Percentiles rank a stretch among this genome's conserved stretches.
phyloP scores from a whole-genome alignment of 2,888 invertebrate genomes.

The Drosophila tanythrix region DNA sequence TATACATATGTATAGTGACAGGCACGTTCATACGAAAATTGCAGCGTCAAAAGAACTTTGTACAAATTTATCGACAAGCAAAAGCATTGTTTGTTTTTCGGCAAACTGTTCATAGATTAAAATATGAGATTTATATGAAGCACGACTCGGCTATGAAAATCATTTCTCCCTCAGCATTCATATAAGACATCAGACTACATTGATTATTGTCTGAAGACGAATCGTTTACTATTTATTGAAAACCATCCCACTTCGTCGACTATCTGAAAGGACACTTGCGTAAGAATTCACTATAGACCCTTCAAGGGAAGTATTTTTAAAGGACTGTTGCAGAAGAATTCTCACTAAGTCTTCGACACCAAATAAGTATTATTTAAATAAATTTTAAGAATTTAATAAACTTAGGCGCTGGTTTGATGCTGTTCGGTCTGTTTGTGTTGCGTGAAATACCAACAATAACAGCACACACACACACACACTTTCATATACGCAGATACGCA shows the following conservation, averaged over 20 bases:
- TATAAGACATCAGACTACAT: background rate
- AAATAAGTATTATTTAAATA: conserved; percentile 9
- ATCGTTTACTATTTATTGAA: background rate
- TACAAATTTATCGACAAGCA: conserved; percentile 8
- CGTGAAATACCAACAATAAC: conserved; percentile 7
- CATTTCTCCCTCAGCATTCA: background rate
- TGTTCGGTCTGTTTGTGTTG: background rate
- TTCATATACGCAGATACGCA: background rate
- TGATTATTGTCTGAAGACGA: background rate
- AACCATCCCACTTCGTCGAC: background rate
- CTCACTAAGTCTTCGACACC: background rate
- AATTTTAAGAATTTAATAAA: conserved; percentile 13
- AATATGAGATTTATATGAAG: conserved; percentile 23
- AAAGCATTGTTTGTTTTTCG: conserved; percentile 21
- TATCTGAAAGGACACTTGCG: background rate
- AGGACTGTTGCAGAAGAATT: background rate
- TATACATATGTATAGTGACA: background rate
- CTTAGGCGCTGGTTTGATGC: background rate
- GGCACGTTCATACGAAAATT: conserved; percentile 27
- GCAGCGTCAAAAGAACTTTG: conserved; percentile 27
- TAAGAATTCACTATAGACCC: background rate
- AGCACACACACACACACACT: background rate
- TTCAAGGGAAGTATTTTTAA: background rate
- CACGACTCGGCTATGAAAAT: background rate
- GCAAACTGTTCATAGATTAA: conserved; percentile 30